Percentiles rank a stretch among this genome's conserved stretches.
phyloP scores from a whole-genome alignment of 2,113 vertebrate species.

The Chloebia gouldiae region DNA sequence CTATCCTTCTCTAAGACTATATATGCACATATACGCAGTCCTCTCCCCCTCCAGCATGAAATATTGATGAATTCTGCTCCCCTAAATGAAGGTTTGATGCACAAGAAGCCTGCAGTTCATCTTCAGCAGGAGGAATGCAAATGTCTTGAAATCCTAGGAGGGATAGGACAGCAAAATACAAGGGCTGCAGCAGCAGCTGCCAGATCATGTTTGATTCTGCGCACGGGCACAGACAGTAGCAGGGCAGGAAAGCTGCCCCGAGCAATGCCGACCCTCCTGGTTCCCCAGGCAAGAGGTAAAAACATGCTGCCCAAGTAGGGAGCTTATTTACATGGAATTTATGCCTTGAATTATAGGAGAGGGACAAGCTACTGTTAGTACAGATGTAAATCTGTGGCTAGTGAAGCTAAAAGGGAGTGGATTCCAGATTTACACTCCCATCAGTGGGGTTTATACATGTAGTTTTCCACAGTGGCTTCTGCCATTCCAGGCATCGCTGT shows the following conservation, averaged over 20 bases:
- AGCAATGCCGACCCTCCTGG: neutral
- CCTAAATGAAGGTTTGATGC: conserved; percentile 28
- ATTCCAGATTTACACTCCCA: conserved; percentile 22
- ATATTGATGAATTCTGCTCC: conserved; percentile 65
- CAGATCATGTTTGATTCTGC: conserved; percentile 21
- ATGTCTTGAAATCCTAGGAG: conserved; percentile 52
- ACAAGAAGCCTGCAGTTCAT: conserved; percentile 19
- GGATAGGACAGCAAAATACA: neutral
- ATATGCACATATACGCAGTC: neutral
- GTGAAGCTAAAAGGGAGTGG: conserved; percentile 35
- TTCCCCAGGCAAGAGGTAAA: neutral
- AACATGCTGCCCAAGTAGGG: neutral
- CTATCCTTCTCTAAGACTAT: neutral
- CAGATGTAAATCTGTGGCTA: conserved; percentile 19
- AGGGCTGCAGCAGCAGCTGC: conserved; percentile 31
- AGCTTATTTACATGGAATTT: neutral
- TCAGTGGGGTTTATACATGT: neutral
- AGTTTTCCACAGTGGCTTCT: neutral
- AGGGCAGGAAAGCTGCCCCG: neutral
- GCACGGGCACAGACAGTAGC: neutral
- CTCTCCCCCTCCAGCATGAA: conserved; percentile 43
- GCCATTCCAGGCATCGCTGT: neutral
- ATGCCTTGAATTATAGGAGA: neutral
- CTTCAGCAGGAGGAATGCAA: conserved; percentile 34
- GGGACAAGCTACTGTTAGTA: neutral